Evolutionary conservation across 1,140 invertebrate species (phyloP).

Genomic region (Sinella curviseta): DNA sequence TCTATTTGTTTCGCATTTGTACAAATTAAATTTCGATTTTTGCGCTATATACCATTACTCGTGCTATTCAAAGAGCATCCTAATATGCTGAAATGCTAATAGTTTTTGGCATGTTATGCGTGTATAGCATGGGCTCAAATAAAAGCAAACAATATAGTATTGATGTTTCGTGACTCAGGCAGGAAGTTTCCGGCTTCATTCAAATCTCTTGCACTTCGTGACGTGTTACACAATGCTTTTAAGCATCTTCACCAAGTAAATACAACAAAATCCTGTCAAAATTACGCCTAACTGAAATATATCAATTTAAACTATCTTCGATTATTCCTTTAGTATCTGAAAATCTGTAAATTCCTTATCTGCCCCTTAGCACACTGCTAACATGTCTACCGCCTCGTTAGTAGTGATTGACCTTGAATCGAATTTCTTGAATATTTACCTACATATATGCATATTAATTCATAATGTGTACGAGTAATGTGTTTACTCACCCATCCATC

Average conservation of each 20-base stretch:
- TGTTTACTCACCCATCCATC: neutral
- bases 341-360: no score
- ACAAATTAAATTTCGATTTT: no score
- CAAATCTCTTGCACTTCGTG: no score
- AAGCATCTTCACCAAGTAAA: no score
- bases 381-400: neutral
- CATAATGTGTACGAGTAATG: neutral
- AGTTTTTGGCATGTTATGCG: neutral
- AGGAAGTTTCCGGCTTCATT: no score
- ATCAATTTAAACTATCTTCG: neutral
- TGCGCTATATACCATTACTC: neutral
- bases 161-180: neutral
- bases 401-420: neutral
- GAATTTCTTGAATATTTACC: neutral
- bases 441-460: no score
- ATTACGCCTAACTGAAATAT: no score
- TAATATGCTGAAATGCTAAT: neutral
- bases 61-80: neutral
- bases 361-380: neutral
- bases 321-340: neutral
- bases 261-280: no score
- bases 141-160: neutral
- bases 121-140: neutral
- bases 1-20: neutral
- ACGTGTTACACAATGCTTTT: no score